Evolutionary conservation across 2,888 invertebrate species (phyloP), one percentile per base, ranked within the genome.

Genomic region (Temnothorax ravouxi): DNA sequence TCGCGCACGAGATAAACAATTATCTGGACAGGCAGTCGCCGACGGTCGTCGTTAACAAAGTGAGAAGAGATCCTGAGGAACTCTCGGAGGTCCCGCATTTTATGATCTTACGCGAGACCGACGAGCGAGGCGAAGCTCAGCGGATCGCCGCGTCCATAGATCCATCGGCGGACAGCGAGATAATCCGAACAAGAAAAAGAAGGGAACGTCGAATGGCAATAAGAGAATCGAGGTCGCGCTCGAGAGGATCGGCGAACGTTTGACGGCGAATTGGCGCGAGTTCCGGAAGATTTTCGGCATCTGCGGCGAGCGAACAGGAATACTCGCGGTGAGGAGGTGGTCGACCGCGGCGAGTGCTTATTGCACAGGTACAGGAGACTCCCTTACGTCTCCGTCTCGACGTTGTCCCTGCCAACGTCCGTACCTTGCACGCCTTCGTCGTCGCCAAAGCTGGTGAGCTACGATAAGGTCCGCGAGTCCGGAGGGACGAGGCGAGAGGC

Each of bases 221-320:
- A 67, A 59, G 5, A 71, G 15, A 29, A 71, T 79, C 13, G 66
- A 83, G 18, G 71, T 69, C n/a, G 8, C 56, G 0, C 74, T 77
- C 9, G 86, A 88, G 21, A 89, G 67, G 9, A 61, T 29, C 13
- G 56, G 50, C 13, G 67, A 34, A 25, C 29, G 56, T 3, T 64
- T 79, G 9, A 11, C 25, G 0, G 34, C 21, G 1, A 87, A 85
- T n/a, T 89, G 88, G 89, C 75, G 8, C 44, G 87, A 88, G 1
- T 86, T 85, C n/a, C 79, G 67, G 2, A 29, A 44, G 11, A 62
- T 86, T 11, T 66, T 89, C 9, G 66, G 72, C 82, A 72, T 21
- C 41, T 85, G 9, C 79, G 83, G 3, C 83, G 62, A 8, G 0
- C 11, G 11, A 44, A 15, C 25, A 38, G 13, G 18, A 74, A 18